Evolutionary conservation across 1,140 invertebrate genomes (phyloP), one percentile per base, ranked within the genome.

Genomic region (Caerostris extrusa): DNA sequence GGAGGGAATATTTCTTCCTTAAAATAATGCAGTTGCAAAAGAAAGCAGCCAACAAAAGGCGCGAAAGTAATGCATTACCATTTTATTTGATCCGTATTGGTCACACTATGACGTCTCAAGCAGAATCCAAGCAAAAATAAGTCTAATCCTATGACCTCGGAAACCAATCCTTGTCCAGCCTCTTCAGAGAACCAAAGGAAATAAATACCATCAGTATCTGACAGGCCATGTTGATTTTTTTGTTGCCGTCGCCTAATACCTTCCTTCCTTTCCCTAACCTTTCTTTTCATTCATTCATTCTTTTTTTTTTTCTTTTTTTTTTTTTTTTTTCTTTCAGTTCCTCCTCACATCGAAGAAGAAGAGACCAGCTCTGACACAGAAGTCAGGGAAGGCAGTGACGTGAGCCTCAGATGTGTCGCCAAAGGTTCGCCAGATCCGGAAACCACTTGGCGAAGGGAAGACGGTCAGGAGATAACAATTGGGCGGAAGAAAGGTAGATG

Each of bases 401-500:
- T 95, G 77, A 95, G 94, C 81, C 94, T 96, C 61, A 81, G 95
- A 53, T 97, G 96, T 95, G 95, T 95, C 7, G 96, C 96, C 58
- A 95, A 95, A 14, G 96, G 96, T 12, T 96, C 96, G 71, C 96
- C 96, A 3, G 92, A 95, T 88, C 96, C 96, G 61, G 95, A 95
- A 67, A 96, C 96, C 92, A 95, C 95, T 50, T 97, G 96, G 96
- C 95, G 95, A 95, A 85, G 95, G 57, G 95, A 96, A 86, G 95
- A 96, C 93, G 94, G 94, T 10, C 93, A 95, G 93, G 88, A 94
- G 87, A 96, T 96, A 58, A 60, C 91, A 58, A 90, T 94, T 57
- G 91, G 81, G 34, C 57, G 55, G 58, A 94, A 93, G 55, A 94
- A 94, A 94, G 94, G 94, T 94, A 88, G 53, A 90, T n/a, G 56